Evolutionary conservation across 53 echinoderm and acorn worm genomes (phyloP).

Genomic region (Echinometra lucunter): DNA sequence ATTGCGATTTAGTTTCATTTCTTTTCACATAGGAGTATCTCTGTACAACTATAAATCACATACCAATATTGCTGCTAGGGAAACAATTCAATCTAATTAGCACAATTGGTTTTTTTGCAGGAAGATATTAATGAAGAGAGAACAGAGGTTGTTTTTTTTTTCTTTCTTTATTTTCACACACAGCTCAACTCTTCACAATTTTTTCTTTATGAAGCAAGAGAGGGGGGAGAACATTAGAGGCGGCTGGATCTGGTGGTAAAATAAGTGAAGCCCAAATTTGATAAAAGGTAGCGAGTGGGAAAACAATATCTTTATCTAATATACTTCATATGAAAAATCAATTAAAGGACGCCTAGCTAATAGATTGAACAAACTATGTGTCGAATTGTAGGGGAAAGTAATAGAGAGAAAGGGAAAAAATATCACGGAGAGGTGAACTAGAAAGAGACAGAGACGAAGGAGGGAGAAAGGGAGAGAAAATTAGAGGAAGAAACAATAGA

Average conservation of each 20-base stretch:
- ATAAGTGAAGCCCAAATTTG: background rate
- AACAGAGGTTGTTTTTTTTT: background rate
- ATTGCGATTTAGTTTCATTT: too few relatives aligned
- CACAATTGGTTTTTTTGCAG: background rate
- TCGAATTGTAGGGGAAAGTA: background rate
- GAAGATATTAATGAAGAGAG: background rate
- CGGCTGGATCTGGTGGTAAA: background rate
- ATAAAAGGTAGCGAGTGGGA: background rate
- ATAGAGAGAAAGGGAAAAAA: background rate
- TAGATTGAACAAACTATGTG: background rate
- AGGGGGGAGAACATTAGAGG: background rate
- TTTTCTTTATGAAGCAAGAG: background rate
- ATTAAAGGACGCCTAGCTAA: background rate
- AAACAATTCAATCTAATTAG: background rate
- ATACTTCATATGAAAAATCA: background rate
- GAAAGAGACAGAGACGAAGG: background rate
- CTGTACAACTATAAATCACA: background rate
- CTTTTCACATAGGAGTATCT: background rate
- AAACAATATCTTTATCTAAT: background rate
- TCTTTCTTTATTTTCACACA: background rate
- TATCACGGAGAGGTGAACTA: too few relatives aligned
- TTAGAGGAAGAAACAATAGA: background rate
- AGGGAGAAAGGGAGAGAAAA: background rate
- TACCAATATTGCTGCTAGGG: background rate
- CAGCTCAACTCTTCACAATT: background rate